Evolutionary conservation across 1,140 invertebrate species (phyloP).

Genomic region (Drosophila micromelanica): DNA sequence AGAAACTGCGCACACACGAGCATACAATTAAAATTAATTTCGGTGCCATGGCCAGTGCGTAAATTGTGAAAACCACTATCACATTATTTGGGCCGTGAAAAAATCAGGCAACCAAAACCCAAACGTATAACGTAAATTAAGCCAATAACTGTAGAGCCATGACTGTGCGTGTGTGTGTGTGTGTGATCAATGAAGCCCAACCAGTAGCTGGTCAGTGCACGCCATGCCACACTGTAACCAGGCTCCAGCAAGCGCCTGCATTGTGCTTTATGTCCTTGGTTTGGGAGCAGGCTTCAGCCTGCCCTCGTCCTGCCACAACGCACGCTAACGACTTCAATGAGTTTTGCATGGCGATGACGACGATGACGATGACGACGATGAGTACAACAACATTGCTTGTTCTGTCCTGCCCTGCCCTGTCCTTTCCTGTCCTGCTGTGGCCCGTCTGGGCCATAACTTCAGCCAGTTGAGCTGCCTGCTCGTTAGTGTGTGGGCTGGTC

Average conservation of each 20-base stretch:
- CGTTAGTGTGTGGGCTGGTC: constrained; percentile 53
- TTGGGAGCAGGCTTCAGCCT: constrained; percentile 4
- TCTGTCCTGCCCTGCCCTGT: constrained; percentile 3
- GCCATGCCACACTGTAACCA: constrained; percentile 5
- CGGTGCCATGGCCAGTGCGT: constrained; percentile 71
- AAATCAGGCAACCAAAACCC: constrained; percentile 62
- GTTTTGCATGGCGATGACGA: constrained; percentile 76
- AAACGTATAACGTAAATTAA: constrained; percentile 79
- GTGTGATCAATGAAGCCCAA: constrained; percentile 67
- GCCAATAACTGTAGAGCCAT: constrained; percentile 62
- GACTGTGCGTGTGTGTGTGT: constrained; percentile 12
- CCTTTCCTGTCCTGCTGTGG: background rate
- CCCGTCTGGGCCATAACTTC: constrained; percentile 36
- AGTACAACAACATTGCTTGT: constrained; percentile 52
- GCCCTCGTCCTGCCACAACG: constrained; percentile 14
- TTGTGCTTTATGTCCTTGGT: constrained; percentile 73
- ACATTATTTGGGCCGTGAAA: constrained; percentile 70
- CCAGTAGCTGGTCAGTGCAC: constrained; percentile 28
- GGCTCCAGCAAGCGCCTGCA: constrained; percentile 36
- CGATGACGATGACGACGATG: constrained; percentile 44
- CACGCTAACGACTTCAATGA: constrained; percentile 79
- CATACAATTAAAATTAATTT: constrained; percentile 81
- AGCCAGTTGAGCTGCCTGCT: constrained; percentile 34
- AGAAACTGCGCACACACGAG: constrained; percentile 31
- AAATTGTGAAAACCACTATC: constrained; percentile 81